phyloP scores from a whole-genome alignment of 2,797 vertebrate genomes.

The Lacerta viridis region DNA sequence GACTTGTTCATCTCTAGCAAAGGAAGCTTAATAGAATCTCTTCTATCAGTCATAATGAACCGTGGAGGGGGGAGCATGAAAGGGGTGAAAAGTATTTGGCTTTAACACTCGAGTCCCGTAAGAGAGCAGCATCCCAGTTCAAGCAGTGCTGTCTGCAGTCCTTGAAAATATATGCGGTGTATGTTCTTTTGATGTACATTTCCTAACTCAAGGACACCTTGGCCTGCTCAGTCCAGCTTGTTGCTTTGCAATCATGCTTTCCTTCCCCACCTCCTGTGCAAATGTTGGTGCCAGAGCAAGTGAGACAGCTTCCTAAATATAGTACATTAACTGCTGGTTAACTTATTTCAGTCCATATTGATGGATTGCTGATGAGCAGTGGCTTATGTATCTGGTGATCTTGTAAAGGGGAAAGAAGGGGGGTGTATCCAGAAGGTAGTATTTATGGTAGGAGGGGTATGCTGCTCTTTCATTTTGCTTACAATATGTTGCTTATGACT shows the following conservation, averaged over 20 bases:
- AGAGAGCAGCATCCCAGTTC: background rate
- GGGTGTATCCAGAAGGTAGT: too few relatives aligned
- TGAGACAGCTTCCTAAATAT: constrained; percentile 48
- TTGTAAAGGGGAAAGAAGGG: background rate
- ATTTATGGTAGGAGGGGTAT: background rate
- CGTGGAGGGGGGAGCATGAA: background rate
- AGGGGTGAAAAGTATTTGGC: fast-evolving
- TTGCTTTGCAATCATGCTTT: background rate
- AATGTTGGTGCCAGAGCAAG: constrained; percentile 27
- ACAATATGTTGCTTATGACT: background rate
- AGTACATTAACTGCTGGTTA: constrained; percentile 41
- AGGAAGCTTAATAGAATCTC: background rate
- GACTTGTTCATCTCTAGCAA: background rate
- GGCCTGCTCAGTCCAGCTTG: background rate
- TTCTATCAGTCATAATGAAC: fast-evolving
- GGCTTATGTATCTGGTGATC: background rate
- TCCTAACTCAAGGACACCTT: background rate
- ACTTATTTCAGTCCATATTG: constrained; percentile 24
- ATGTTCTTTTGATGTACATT: background rate
- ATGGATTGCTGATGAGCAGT: constrained; percentile 32
- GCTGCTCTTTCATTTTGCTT: background rate
- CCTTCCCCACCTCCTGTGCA: too few relatives aligned
- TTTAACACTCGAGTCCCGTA: background rate
- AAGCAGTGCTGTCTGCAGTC: fast-evolving
- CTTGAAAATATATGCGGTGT: background rate